Evolutionary conservation across 2,888 invertebrate species (phyloP), one percentile per base, ranked within the genome.

Genomic region (Helicoverpa assulta): DNA sequence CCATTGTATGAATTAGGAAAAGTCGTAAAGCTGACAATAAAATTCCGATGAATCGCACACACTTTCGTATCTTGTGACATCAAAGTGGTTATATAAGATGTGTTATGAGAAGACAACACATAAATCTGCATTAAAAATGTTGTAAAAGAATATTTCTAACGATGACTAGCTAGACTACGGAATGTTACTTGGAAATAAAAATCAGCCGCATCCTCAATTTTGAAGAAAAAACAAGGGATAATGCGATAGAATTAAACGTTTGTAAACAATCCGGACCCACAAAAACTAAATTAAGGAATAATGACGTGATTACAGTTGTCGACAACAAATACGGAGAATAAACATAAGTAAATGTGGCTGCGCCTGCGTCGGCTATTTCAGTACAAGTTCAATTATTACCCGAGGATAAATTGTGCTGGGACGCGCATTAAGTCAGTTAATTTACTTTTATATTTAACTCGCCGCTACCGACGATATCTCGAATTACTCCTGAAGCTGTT

Each of bases 361-460:
- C 54, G 75, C 55, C 74, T 68, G 68, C 60, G 26, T 67, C 63
- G 58, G 61, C 75, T 84, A 85, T 87, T 86, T 85, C 71, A 73
- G 78, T 83, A 73, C 80, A 82, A 84, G 77, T 86, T 85, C 82
- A 86, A 86, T 88, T 87, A 87, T 84, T 85, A 79, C 76, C 26
- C 26, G 76, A 69, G 78, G 79, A 83, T 82, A 81, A 81, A 83
- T 77, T 78, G 76, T 80, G 73, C 67, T 51, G 73, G 70, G 72
- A 76, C 64, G 70, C 59, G 61, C 67, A 76, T 73, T 76, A 77
- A 73, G 65, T 74, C 56, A 79, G 81, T 84, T 85, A 88, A 90
- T 90, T 89, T 88, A 86, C 83, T 80, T 87, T 89, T 89, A 89
- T 82, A 84, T 88, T 86, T 84, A 86, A 83, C 86, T 70, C 68